Conservation (phyloP, 2,888 invertebrate species). For the Anticlea derivata region DNA sequence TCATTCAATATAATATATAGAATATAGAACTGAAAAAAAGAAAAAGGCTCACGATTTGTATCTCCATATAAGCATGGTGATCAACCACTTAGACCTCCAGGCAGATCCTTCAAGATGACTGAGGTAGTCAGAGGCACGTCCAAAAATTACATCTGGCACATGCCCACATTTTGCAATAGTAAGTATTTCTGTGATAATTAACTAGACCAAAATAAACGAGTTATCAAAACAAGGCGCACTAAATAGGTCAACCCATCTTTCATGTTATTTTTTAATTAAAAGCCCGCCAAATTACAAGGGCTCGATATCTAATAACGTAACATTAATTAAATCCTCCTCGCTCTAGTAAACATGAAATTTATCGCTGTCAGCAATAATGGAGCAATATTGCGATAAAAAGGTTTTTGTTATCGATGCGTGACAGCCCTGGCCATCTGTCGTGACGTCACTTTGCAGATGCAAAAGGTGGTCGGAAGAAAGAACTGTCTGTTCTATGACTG, state of each 20-base stretch:
- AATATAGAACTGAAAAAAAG: no score
- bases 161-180: no score
- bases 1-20: background rate
- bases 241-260: slow-evolving; percentile 27
- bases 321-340: slow-evolving; percentile 40
- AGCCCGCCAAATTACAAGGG: slow-evolving; percentile 33
- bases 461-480: slow-evolving; percentile 37
- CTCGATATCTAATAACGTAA: slow-evolving; percentile 38
- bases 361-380: slow-evolving; percentile 35
- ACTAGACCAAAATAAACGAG: slow-evolving; percentile 1
- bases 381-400: slow-evolving; percentile 34
- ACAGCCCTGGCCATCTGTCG: slow-evolving; percentile 60
- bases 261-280: slow-evolving; percentile 37
- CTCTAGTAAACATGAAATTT: slow-evolving; percentile 38
- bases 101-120: no score
- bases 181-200: no score
- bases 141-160: no score
- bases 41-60: no score
- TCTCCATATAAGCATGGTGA: no score
- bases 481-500: slow-evolving; percentile 19
- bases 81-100: no score
- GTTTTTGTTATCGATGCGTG: slow-evolving; percentile 43
- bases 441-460: slow-evolving; percentile 47
- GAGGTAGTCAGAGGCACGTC: no score
- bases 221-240: slow-evolving; percentile 7